Evolutionary conservation across 1,140 invertebrate species (phyloP), one percentile per base, ranked within the genome.

Genomic region (Drosophila aff.): DNA sequence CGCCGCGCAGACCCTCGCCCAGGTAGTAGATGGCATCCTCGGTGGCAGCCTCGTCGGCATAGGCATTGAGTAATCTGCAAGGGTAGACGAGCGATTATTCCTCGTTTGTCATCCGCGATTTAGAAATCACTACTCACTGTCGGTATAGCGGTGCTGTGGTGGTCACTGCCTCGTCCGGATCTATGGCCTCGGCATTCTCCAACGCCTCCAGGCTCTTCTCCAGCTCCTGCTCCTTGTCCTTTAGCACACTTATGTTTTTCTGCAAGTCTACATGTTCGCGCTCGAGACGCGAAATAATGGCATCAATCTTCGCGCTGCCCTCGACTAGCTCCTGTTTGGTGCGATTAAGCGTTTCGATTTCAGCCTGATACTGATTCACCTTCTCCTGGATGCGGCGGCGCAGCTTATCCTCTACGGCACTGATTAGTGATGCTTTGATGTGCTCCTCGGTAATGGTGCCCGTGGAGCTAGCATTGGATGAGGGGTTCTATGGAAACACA

Each of bases 21-120:
- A 99, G 96, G 93, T 98, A 99, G 93, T 99, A 99, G 86, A 99
- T 99, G 58, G 98, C 97, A 95, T 99, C 99, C 94, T 99, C 99
- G 53, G 97, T 96, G 13, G 99, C 98, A 81, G 98, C 98, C 94
- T 99, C 99, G 94, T 99, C 98, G 55, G 98, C 98, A 95, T 98
- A 99, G 38, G 98, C 96, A 94, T 98, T 98, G 36, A 99, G 93
- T 91, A 99, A 96, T 92, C 97, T 98, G 81, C 3, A 84, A 36
- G 33, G 11, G 16, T 55, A 28, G 5, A 43, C 16, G 40, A 41
- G 2, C 4, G 4, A 8, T 38, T 38, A n/a, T 6, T 23, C 11
- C 8, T 11, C 0, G 13, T 4, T 9, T 8, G 5, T 6, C 13
- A 26, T 15, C 4, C 16, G 21, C 15, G 1, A 21, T 10, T 26